Base-by-base conservation (phyloP, 2,113 vertebrate genomes). In the Mormoops blainvillei region DNA sequence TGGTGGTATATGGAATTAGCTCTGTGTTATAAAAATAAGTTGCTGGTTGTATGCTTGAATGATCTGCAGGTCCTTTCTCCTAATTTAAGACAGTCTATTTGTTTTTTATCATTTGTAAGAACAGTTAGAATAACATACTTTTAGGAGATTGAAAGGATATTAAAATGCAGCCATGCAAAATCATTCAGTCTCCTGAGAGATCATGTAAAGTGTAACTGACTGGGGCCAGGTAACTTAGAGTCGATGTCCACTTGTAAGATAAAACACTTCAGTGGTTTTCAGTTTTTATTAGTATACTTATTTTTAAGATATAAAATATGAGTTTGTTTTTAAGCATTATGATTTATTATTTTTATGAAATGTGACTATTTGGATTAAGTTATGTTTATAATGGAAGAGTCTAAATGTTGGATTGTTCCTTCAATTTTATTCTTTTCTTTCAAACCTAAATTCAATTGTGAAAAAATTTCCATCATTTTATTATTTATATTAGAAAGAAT, bases 21-120 rank as follows among this genome's bases (percentile, higher is more conserved):
- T 96, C 50, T 94, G 26, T 67, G 20, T 81, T 82, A 36, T 38
- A 74, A 33, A 84, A 45, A 78, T 71, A 82, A 14, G 26, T 84
- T 94, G 5, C 65, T 89, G 31, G 15, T 5, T 50, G 3, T 88
- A 67, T 54, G 77, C 18, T 82, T 91, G 13, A 61, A 71, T 71
- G n/a, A n/a, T 76, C 54, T 81, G 15, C 41, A 90, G 43, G 36
- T 14, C 45, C 18, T 67, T 48, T 38, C 33, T 88, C 14, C 61
- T 68, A 84, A 71, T 81, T 86, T 50, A 63, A 52, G 58, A 45
- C 18, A 52, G 45, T 89, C n/a, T 87, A 45, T 82, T 83, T 91
- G 67, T 94, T 95, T 96, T 95, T 94, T 78, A 78, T 96, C 83
- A 77, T 56, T 71, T 96, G 24, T 89, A 83, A 52, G 54, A 94